Conservation (phyloP, 1,140 invertebrate species). For the Radopholus similis region DNA sequence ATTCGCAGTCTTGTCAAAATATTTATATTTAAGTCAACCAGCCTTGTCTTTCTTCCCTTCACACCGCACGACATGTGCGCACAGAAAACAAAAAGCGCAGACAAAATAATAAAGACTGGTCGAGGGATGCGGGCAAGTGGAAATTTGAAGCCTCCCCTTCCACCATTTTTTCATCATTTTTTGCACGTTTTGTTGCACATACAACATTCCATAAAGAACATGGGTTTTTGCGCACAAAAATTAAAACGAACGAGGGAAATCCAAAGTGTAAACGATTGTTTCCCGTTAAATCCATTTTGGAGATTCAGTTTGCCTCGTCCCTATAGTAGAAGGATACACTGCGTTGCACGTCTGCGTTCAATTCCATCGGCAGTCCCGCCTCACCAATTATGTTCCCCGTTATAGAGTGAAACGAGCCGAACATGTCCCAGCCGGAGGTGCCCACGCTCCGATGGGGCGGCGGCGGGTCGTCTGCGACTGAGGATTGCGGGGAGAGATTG, state of each 20-base stretch:
- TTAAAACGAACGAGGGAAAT: neutral
- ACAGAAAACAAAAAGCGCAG: no score
- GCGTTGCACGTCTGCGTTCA: conserved; percentile 31
- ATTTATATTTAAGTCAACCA: no score
- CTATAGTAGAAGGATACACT: conserved; percentile 38
- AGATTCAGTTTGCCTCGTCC: neutral
- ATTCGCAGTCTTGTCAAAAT: no score
- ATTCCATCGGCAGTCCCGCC: conserved; percentile 37
- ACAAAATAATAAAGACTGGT: no score
- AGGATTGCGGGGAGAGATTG: conserved; percentile 9
- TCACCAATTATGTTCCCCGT: conserved; percentile 38
- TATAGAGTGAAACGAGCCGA: conserved; percentile 31
- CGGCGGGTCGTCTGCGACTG: conserved; percentile 26
- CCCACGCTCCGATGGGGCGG: neutral
- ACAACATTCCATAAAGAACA: no score
- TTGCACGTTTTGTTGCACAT: no score
- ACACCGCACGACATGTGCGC: no score
- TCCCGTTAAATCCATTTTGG: no score
- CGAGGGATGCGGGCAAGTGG: no score
- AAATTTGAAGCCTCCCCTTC: no score
- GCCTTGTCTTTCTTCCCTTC: no score
- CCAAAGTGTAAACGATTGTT: neutral
- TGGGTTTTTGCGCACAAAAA: neutral
- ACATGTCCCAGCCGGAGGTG: conserved; percentile 21
- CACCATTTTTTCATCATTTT: no score